Percentiles rank a stretch among this genome's conserved stretches.
Evolutionary conservation across 2,797 vertebrate genomes (phyloP).

Genomic region (Pangasius macronema): DNA sequence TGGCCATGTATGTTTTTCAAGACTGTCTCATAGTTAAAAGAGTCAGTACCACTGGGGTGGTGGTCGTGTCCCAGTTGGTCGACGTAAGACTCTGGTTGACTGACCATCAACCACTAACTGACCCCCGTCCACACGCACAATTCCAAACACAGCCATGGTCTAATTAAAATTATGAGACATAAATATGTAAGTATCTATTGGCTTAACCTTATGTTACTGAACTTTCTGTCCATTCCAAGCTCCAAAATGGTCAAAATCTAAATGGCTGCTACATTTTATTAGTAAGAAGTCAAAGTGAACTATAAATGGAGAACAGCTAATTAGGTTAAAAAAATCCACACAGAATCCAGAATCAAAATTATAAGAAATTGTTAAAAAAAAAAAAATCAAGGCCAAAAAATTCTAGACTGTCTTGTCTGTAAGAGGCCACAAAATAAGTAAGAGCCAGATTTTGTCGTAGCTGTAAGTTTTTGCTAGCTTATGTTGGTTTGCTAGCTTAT

Average conservation of each 20-base stretch:
- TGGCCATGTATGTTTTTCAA: constrained; percentile 2
- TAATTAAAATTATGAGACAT: not conserved
- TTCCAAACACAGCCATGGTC: not conserved
- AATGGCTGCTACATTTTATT: not conserved
- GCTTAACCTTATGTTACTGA: not conserved
- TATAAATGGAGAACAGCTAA: not conserved
- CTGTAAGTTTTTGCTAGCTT: not conserved
- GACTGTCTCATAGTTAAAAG: no score
- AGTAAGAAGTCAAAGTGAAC: not conserved
- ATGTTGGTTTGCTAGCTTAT: not conserved
- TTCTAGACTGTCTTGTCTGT: not conserved
- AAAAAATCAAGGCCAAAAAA: not conserved
- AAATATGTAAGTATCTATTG: not conserved
- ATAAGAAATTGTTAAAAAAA: not conserved
- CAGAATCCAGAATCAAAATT: not conserved
- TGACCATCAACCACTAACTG: constrained; percentile 14
- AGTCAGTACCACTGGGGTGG: no score
- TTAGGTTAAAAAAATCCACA: not conserved
- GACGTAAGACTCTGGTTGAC: no score
- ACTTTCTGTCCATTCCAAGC: not conserved
- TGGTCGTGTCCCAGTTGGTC: no score
- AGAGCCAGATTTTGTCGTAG: not conserved
- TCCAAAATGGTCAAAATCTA: not conserved
- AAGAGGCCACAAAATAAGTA: not conserved
- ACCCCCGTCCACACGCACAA: constrained; percentile 5